phyloP scores from a whole-genome alignment of 1,140 invertebrate genomes.

The Platyura marginata region DNA sequence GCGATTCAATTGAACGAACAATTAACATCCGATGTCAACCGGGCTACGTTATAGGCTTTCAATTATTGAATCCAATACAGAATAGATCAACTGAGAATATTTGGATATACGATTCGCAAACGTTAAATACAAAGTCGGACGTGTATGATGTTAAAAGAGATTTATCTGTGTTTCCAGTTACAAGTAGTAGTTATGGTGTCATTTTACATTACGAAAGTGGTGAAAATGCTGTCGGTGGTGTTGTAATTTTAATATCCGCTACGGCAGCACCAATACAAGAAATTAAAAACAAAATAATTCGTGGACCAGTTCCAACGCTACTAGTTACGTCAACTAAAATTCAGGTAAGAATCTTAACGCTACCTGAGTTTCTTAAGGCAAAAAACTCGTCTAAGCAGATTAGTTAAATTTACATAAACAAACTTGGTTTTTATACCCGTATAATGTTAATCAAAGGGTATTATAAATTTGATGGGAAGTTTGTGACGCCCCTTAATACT shows the following conservation, averaged over 20 bases:
- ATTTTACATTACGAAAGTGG: conserved; percentile 71
- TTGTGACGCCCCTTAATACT: no score
- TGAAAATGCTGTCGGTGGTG: conserved; percentile 51
- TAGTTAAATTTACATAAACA: no score
- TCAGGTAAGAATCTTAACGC: no score
- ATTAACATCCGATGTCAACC: conserved; percentile 46
- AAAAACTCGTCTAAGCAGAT: no score
- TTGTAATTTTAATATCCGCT: conserved; percentile 65
- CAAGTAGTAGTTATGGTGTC: conserved; percentile 66
- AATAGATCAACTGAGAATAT: conserved; percentile 72
- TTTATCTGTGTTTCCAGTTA: conserved; percentile 67
- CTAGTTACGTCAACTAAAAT: conserved; percentile 52
- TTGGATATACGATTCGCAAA: conserved; percentile 53
- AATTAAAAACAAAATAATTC: conserved; percentile 45
- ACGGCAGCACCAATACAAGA: conserved; percentile 49
- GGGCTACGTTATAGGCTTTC: conserved; percentile 60
- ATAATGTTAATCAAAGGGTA: no score
- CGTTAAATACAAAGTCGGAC: conserved; percentile 35
- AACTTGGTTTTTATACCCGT: no score
- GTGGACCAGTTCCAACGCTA: conserved; percentile 56
- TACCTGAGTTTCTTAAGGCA: no score
- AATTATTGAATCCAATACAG: conserved; percentile 71
- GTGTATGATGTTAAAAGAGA: conserved; percentile 65
- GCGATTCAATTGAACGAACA: conserved; percentile 34
- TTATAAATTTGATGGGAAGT: no score